These are phyloP conservation scores for Phortica okadai DNA, from an alignment of 2,888 invertebrate genomes.

Conservation along the genomic window DNA sequence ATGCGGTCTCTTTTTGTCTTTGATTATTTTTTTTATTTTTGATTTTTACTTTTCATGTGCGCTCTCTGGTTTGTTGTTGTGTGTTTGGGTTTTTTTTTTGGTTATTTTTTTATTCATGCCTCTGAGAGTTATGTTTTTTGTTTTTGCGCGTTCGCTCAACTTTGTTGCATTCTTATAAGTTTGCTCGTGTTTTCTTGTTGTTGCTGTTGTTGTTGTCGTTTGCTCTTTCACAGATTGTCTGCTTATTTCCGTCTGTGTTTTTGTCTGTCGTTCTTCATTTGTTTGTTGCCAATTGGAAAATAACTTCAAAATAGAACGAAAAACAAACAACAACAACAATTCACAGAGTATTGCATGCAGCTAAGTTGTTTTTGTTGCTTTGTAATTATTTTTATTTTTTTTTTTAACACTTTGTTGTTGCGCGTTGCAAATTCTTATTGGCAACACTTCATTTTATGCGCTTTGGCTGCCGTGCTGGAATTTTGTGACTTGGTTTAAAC, in stretches of 20 bases:
- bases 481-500: background rate
- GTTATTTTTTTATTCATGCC: slow-evolving; percentile 16
- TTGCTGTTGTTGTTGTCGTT: slow-evolving; percentile 18
- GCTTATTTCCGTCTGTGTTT: slow-evolving; percentile 21
- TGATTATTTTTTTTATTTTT: too few species aligned
- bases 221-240: background rate
- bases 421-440: background rate
- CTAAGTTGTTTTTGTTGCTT: background rate
- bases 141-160: slow-evolving; percentile 18
- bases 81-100: slow-evolving; percentile 37
- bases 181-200: slow-evolving; percentile 1
- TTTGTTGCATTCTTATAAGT: slow-evolving; percentile 24
- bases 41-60: slow-evolving; percentile 18
- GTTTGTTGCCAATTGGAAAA: slow-evolving; percentile 19
- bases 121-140: background rate
- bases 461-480: background rate
- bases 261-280: slow-evolving; percentile 4
- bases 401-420: background rate
- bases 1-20: too few species aligned
- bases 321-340: background rate
- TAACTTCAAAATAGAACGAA: background rate
- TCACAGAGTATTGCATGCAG: background rate
- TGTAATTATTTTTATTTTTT: background rate
- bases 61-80: slow-evolving; percentile 37
- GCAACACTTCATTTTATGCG: background rate